Percentiles rank a stretch among this genome's conserved stretches.
These are phyloP conservation scores for Microctenopoma steveboyesi DNA, from an alignment of 2,797 vertebrate species.

Conservation along the genomic window DNA sequence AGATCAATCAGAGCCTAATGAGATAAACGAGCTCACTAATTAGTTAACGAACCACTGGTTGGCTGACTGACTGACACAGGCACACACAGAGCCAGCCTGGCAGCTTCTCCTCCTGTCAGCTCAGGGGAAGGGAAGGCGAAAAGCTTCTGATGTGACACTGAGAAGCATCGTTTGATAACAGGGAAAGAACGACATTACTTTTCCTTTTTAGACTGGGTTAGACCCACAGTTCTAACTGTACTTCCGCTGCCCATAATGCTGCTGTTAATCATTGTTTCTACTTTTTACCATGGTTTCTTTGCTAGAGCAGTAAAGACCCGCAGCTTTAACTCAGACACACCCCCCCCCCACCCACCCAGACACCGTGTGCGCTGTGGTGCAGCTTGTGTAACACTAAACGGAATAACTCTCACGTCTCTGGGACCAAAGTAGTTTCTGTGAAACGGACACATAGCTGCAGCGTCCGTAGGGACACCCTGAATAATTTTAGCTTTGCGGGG, in stretches of 20 bases:
- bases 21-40: slow-evolving; percentile 76
- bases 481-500: slow-evolving; percentile 62
- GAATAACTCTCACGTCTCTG: slow-evolving; percentile 53
- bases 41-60: slow-evolving; percentile 67
- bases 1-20: slow-evolving; percentile 74
- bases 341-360: too few species aligned
- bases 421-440: slow-evolving; percentile 48
- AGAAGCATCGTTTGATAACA: slow-evolving; percentile 5
- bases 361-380: slow-evolving; percentile 24
- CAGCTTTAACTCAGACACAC: not conserved
- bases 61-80: slow-evolving; percentile 54
- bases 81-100: slow-evolving; percentile 27
- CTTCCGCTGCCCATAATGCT: too few species aligned
- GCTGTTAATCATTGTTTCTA: too few species aligned
- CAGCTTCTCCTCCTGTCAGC: slow-evolving; percentile 24
- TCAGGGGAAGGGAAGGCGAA: not conserved
- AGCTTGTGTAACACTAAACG: slow-evolving; percentile 64
- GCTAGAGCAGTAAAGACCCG: too few species aligned
- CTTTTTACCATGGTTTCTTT: too few species aligned
- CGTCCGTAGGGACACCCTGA: slow-evolving; percentile 62
- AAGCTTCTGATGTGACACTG: not conserved
- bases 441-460: slow-evolving; percentile 49
- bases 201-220: not conserved
- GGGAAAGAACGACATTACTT: not conserved
- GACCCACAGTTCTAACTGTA: not conserved